These are phyloP conservation scores for Numenius phaeopus DNA, from an alignment of 2,797 vertebrate species.

Conservation along the genomic window DNA sequence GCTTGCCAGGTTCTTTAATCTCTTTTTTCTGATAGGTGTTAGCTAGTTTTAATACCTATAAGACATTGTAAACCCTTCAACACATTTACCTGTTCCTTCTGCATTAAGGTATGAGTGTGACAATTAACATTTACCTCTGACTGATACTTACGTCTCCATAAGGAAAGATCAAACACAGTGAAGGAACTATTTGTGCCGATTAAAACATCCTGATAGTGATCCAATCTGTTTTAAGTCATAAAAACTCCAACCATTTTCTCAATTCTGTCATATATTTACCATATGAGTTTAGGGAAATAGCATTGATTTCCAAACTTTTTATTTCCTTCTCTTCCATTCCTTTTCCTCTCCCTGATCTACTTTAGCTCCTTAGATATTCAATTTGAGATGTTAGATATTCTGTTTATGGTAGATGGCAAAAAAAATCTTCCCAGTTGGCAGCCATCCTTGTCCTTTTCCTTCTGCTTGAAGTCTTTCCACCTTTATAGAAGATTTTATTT, in stretches of 20 bases:
- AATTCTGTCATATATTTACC: background rate
- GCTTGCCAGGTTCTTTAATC: background rate
- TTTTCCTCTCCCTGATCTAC: background rate
- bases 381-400: background rate
- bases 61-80: background rate
- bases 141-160: conserved; percentile 28
- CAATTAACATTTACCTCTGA: background rate
- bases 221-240: background rate
- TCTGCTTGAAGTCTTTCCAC: background rate
- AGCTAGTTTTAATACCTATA: background rate
- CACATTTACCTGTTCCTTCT: background rate
- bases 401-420: background rate
- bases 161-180: background rate
- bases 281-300: background rate
- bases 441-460: background rate
- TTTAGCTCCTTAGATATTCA: background rate
- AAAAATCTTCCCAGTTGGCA: background rate
- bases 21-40: background rate
- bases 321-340: background rate
- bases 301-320: background rate
- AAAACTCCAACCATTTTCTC: background rate
- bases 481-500: background rate
- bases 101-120: background rate
- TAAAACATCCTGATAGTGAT: background rate
- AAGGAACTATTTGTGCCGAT: background rate